Evolutionary conservation across 1,140 invertebrate genomes (phyloP).

Genomic region (Stegodyphus mimosarum): DNA sequence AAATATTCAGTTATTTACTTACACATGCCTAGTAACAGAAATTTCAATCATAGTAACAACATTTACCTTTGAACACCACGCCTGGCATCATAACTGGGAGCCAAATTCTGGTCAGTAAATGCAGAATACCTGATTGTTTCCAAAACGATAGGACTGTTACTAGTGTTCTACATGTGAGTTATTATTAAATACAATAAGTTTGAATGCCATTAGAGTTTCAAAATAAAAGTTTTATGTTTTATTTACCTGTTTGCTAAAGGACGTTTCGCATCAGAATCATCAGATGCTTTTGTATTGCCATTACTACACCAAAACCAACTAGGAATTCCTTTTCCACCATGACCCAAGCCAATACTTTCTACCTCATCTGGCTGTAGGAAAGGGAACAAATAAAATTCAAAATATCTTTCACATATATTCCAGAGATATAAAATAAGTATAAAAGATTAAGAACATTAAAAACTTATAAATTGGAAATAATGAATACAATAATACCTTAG

Average conservation of each 20-base stretch:
- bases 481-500: slow-evolving; percentile 64
- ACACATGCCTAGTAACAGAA: too few relatives aligned
- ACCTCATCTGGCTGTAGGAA: slow-evolving; percentile 63
- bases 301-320: slow-evolving; percentile 68
- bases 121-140: slow-evolving; percentile 6
- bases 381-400: neutral
- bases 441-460: too few relatives aligned
- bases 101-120: slow-evolving; percentile 1
- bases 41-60: too few relatives aligned
- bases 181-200: too few relatives aligned
- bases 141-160: too few relatives aligned
- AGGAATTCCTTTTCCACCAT: slow-evolving; percentile 67
- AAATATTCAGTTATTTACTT: too few relatives aligned
- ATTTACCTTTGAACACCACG: slow-evolving; percentile 48
- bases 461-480: slow-evolving; percentile 13
- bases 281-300: slow-evolving; percentile 64
- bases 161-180: too few relatives aligned
- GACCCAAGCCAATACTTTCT: slow-evolving; percentile 69
- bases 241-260: slow-evolving; percentile 67
- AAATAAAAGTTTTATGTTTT: too few relatives aligned
- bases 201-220: too few relatives aligned
- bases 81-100: slow-evolving; percentile 25
- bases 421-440: too few relatives aligned
- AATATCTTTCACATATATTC: too few relatives aligned
- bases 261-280: slow-evolving; percentile 42